These are phyloP conservation scores for Zenarchopterus dispar DNA, from an alignment of 2,797 vertebrate genomes.

Conservation along the genomic window DNA sequence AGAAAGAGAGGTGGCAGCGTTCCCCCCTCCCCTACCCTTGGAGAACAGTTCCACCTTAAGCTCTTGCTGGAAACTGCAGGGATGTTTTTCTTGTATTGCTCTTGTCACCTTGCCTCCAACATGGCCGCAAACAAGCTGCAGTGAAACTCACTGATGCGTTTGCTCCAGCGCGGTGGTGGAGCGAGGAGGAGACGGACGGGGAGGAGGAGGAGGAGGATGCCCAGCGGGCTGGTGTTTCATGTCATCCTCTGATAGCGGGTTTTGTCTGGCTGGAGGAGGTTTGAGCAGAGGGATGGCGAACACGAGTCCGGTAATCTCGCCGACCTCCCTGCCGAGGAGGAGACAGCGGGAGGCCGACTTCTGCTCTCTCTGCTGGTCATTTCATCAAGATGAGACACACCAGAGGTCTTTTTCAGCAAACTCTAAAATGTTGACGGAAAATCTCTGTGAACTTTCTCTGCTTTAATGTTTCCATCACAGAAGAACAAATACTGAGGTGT, in stretches of 20 bases:
- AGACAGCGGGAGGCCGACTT: slow-evolving; percentile 13
- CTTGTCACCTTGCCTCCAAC: slow-evolving; percentile 81
- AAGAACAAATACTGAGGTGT: too few relatives aligned
- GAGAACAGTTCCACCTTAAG: slow-evolving; percentile 77
- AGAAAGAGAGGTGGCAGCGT: slow-evolving; percentile 54
- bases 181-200: slow-evolving; percentile 20
- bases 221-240: slow-evolving; percentile 46
- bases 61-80: slow-evolving; percentile 72
- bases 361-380: slow-evolving; percentile 13
- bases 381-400: not conserved
- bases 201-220: slow-evolving; percentile 50
- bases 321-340: slow-evolving; percentile 50
- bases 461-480: too few relatives aligned
- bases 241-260: slow-evolving; percentile 61
- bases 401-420: slow-evolving; percentile 4
- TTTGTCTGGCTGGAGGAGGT: slow-evolving; percentile 54
- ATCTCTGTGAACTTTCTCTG: too few relatives aligned
- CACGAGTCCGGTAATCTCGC: slow-evolving; percentile 47
- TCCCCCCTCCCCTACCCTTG: slow-evolving; percentile 48
- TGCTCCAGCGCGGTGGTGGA: slow-evolving; percentile 40
- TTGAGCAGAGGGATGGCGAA: slow-evolving; percentile 38
- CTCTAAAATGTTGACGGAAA: too few relatives aligned
- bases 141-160: slow-evolving; percentile 59
- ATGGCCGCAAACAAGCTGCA: slow-evolving; percentile 64
- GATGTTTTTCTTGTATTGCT: slow-evolving; percentile 73